Conservation (phyloP, 2,888 invertebrate genomes). For the Cerastis leucographa region DNA sequence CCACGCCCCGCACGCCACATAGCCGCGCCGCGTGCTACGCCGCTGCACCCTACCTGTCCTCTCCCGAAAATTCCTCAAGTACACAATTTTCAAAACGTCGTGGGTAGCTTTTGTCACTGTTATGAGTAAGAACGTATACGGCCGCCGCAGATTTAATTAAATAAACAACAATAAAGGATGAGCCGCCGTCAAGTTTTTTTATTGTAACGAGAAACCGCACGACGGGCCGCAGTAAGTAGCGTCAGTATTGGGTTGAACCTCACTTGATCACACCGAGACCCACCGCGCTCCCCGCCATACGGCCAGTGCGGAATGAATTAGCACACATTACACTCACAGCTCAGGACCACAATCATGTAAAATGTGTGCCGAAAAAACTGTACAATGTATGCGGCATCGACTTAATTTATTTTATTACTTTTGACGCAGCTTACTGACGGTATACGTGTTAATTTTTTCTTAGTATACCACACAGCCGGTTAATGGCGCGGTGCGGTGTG, state of each 20-base stretch:
- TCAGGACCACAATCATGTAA: not conserved
- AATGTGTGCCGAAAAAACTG: not conserved
- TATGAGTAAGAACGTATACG: slow-evolving; percentile 37
- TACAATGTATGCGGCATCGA: not conserved
- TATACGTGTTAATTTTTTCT: not conserved
- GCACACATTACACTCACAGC: not conserved
- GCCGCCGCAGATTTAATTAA: slow-evolving; percentile 45
- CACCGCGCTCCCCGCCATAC: slow-evolving; percentile 13
- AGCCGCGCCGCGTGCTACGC: slow-evolving; percentile 22
- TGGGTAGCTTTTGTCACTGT: slow-evolving; percentile 44
- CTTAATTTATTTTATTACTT: slow-evolving; percentile 1
- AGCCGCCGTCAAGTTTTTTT: slow-evolving; percentile 55
- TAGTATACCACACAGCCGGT: not conserved
- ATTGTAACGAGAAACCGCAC: slow-evolving; percentile 46
- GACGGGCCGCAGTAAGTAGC: slow-evolving; percentile 57
- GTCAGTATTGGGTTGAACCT: slow-evolving; percentile 40
- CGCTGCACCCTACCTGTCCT: slow-evolving; percentile 42
- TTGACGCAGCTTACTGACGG: slow-evolving; percentile 43
- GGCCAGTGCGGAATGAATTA: slow-evolving; percentile 4
- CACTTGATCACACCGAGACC: slow-evolving; percentile 38
- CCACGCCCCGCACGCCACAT: slow-evolving; percentile 26
- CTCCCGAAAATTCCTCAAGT: slow-evolving; percentile 60
- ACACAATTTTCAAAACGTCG: slow-evolving; percentile 60
- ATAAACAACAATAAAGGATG: slow-evolving; percentile 50
- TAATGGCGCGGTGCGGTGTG: slow-evolving; percentile 50